Base-by-base conservation (phyloP, 1,140 invertebrate genomes). In the Euborellia annulipes region DNA sequence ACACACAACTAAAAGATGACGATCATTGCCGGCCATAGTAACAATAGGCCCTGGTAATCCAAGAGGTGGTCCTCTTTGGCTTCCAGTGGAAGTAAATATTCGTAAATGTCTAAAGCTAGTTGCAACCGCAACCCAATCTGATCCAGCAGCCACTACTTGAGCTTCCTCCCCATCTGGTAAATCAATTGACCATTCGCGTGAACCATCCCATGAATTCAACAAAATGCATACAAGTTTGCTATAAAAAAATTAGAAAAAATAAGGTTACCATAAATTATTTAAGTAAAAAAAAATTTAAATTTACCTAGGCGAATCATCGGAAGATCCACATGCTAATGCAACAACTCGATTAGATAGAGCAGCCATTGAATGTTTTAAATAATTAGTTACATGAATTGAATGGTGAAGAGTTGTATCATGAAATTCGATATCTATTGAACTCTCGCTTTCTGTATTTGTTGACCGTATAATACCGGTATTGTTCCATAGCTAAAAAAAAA, bases 391-490 rank as follows among this genome's bases (percentile, higher is more conserved):
- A 61, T 93, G 84, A 56, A 96, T 77, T 4, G 84, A 75, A 63
- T 93, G 89, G 66, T 97, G 89, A 30, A 85, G 64, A n/a, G 76
- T 72, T 0, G 79, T 73, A 66, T 97, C 88, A 56, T 96, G 90
- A 65, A 97, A 98, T 59, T 95, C 89, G 8, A 96, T 81, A 62
- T 95, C 89, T 47, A 98, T 92, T 16, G 76, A 81, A 23, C 79
- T 79, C 14, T 83, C 76, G 45, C 81, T 71, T 45, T 76, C 79
- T 8, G 69, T 69, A 2, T 70, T 71, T 54, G 84, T 85, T 55
- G 76, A 77, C 16, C 77, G 73, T 1, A 90, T 78, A 48, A 89
- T 78, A 36, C 85, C 88, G 9, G 87, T 69, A 49, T 81, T 76
- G 56, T 93, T 92, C 83, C 85, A 94, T n/a, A 82, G 74, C 73